Evolutionary conservation across 2,888 invertebrate species (phyloP).

Genomic region (Bedellia somnulentella): DNA sequence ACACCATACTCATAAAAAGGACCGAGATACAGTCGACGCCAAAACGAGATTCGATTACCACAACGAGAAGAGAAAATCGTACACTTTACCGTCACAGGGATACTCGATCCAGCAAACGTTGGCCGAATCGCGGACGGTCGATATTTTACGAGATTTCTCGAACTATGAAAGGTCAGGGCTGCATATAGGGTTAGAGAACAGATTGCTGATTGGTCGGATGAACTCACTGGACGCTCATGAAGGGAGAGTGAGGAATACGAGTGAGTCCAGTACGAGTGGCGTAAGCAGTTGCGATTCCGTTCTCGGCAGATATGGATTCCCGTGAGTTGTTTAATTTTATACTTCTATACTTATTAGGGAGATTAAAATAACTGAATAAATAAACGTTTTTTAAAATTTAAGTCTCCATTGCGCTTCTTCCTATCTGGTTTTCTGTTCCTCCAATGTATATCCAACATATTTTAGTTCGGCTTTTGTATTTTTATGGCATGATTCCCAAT

Average conservation of each 20-base stretch:
- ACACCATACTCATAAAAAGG: constrained; percentile 13
- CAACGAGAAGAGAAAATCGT: constrained; percentile 39
- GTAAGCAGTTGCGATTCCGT: constrained; percentile 81
- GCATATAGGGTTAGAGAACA: constrained; percentile 18
- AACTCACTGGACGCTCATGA: constrained; percentile 44
- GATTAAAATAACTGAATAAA: too few relatives aligned
- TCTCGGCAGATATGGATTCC: constrained; percentile 60
- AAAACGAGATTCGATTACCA: constrained; percentile 1
- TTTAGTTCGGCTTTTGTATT: too few relatives aligned
- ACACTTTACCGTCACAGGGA: constrained; percentile 61
- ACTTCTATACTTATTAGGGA: neutral
- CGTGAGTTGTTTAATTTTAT: constrained; percentile 32
- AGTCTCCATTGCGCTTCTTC: too few relatives aligned
- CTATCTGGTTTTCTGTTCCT: too few relatives aligned
- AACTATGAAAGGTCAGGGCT: constrained; percentile 29
- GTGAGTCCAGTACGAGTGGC: constrained; percentile 81
- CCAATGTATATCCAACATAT: too few relatives aligned
- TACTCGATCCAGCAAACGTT: constrained; percentile 67
- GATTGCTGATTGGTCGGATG: constrained; percentile 31
- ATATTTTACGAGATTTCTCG: constrained; percentile 48
- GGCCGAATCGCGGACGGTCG: constrained; percentile 71
- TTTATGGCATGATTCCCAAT: too few relatives aligned
- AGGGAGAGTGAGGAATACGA: constrained; percentile 46
- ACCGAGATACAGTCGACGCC: constrained; percentile 30
- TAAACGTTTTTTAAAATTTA: too few relatives aligned